Evolutionary conservation across 2,888 invertebrate genomes (phyloP).

Genomic region (Sinodicranocentrus sp.): DNA sequence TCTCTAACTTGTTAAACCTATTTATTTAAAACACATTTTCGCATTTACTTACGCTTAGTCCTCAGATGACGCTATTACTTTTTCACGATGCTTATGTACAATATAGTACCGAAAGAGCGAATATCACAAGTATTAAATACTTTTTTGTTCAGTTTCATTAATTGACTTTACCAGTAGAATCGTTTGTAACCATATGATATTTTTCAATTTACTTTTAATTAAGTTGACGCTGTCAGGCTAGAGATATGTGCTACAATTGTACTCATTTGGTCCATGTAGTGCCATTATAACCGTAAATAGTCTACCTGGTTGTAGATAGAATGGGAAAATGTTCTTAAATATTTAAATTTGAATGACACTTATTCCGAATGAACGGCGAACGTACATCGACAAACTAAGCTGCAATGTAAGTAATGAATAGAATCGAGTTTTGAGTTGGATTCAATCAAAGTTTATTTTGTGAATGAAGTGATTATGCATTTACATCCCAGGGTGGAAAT

Average conservation of each 20-base stretch:
- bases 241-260: constrained; percentile 2
- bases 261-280: not conserved
- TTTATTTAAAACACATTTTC: not conserved
- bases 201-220: constrained; percentile 11
- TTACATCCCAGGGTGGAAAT: not conserved
- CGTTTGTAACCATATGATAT: constrained; percentile 20
- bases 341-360: no score
- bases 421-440: no score
- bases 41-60: not conserved
- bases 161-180: not conserved
- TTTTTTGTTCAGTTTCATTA: not conserved
- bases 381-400: no score
- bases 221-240: not conserved
- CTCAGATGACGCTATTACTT: not conserved
- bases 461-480: no score
- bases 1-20: not conserved
- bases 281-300: no score
- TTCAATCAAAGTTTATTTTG: no score
- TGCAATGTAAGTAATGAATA: no score
- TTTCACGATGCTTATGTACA: constrained; percentile 5
- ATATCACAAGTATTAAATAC: not conserved
- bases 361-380: no score
- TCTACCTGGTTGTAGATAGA: no score
- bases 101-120: not conserved
- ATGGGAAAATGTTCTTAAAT: no score